Percentiles rank a stretch among this genome's conserved stretches.
Conservation (phyloP, 2,113 vertebrate genomes). For the Pygathrix nemaeus region DNA sequence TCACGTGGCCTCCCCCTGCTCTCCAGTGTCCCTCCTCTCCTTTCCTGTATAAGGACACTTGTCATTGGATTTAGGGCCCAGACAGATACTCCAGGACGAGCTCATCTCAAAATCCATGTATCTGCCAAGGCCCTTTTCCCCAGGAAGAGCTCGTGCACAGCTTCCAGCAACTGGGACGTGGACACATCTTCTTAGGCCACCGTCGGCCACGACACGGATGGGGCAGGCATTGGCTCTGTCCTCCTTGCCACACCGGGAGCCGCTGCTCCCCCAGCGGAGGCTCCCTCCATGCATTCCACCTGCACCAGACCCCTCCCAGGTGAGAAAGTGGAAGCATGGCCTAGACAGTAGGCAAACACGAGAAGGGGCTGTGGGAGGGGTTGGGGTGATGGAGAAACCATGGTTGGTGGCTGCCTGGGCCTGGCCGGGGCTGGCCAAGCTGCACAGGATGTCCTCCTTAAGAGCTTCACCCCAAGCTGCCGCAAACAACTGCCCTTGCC, state of each 20-base stretch:
- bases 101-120: neutral
- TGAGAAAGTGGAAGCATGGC: neutral
- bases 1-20: neutral
- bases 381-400: neutral
- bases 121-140: neutral
- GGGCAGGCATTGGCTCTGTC: accelerated
- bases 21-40: neutral
- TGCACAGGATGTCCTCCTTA: too few species aligned
- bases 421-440: neutral
- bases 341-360: neutral
- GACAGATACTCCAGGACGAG: accelerated
- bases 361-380: neutral
- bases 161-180: accelerated
- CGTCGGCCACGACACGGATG: accelerated
- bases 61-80: neutral
- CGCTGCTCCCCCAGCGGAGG: accelerated
- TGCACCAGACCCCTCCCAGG: neutral
- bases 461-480: neutral
- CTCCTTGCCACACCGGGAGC: accelerated
- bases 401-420: neutral
- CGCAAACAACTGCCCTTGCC: neutral
- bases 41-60: neutral
- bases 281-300: neutral
- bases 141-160: neutral
- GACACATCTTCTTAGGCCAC: accelerated